Evolutionary conservation across 1,140 invertebrate species (phyloP), one percentile per base, ranked within the genome.

Genomic region (Pseudomyrmex concolor): DNA sequence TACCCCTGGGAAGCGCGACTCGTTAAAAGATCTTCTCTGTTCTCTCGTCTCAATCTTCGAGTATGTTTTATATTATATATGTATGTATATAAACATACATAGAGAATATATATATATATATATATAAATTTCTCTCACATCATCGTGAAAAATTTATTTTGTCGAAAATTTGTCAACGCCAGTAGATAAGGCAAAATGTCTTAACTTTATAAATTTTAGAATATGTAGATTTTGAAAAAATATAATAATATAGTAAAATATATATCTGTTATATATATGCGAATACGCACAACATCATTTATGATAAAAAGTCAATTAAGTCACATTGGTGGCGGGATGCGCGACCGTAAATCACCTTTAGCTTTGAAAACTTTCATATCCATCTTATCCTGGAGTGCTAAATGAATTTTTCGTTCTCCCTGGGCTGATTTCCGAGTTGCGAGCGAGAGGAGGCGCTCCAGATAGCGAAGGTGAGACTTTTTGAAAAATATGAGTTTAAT

Each of bases 401-500:
- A 88, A 88, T 88, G 86, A 89, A 89, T 89, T 84, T 89, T 86
- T 86, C 74, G 45, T 76, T 74, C 87, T 77, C 57, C 55, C 74
- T 54, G 62, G 12, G 89, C 85, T 90, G 89, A 90, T 90, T 90
- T 90, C 84, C 73, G 88, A 85, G 64, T 84, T 86, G 83, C 86
- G 74, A 83, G 84, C 57, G 83, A 84, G 86, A 90, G 72, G 83
- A 84, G 83, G 55, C 76, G 72, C 25, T 62, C 54, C 55, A 74
- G 89, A 88, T 88, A 88, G 84, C 84, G 73, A 67, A 84, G 83
- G 84, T 85, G 86, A 88, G 91, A 89, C 82, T 86, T 88, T 86
- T 90, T 91, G 89, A 93, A 93, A 94, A 93, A 93, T 94, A 94
- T 93, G 92, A 93, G 92, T 94, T 93, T 93, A 93, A 94, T 94